Evolutionary conservation across 1,140 invertebrate species (phyloP), one percentile per base, ranked within the genome.

Genomic region (Diorhabda carinulata): DNA sequence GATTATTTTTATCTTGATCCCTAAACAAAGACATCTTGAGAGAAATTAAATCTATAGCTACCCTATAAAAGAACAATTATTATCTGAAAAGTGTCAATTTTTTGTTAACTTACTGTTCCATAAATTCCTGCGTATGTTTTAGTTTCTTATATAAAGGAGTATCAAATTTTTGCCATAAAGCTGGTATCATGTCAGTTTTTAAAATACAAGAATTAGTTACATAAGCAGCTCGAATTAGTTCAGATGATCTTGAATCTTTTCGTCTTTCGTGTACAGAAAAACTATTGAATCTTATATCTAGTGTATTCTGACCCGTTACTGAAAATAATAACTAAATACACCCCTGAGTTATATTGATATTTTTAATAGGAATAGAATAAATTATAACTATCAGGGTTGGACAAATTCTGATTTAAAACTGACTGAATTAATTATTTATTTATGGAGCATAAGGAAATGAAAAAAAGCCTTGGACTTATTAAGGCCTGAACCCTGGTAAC

Each of bases 131-230:
- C 43, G 91, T 86, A 67, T 85, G 82, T 6, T 83, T 84, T 2
- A 96, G 81, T 81, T 88, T 89, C 67, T 83, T 88, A 76, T 92
- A 96, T 3, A 89, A 77, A 0, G 90, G 88, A 0, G 92, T 95
- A 47, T 90, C 83, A 68, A 92, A 87, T 71, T 84, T 85, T 64
- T 83, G 84, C 92, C 92, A 95, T 2, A 94, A 77, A 57, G 86
- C 87, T 6, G 88, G 81, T 5, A 90, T 89, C 78, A 92, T 91
- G 77, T 97, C 94, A 0, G 92, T 87, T 76, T 85, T 86, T 63
- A 93, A 82, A 40, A 91, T 90, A 25, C 83, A 86, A 73, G 83
- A 83, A 74, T 95, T 95, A 4, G 91, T 89, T 2, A 83, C 81
- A 58, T 90, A 86, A 1, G 92, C 90, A 7, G 92, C 87, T 4